Evolutionary conservation across 2,113 vertebrate genomes (phyloP).

Genomic region (Fulica atra): DNA sequence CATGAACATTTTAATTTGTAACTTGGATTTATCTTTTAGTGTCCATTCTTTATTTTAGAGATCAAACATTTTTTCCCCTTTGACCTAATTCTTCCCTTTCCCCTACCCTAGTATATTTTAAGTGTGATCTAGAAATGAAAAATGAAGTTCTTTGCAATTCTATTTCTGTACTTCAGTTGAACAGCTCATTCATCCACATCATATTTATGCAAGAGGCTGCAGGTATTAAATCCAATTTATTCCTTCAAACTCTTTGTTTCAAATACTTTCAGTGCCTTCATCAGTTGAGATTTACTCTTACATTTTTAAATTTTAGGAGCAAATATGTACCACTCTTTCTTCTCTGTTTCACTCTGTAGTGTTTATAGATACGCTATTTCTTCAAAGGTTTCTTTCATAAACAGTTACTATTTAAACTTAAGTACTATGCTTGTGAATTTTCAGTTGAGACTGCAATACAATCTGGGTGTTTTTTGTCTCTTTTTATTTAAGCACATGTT

Average conservation of each 20-base stretch:
- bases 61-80: not conserved
- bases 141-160: not conserved
- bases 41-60: not conserved
- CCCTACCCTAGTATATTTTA: not conserved
- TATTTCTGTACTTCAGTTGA: not conserved
- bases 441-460: not conserved
- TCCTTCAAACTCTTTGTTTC: not conserved
- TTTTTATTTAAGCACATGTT: not conserved
- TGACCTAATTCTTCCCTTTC: not conserved
- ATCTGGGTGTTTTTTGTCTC: not conserved
- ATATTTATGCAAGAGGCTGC: not conserved
- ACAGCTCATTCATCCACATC: not conserved
- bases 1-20: not conserved
- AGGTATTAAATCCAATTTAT: not conserved
- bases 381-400: not conserved
- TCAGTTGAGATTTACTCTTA: not conserved
- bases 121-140: not conserved
- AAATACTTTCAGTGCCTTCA: not conserved
- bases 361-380: not conserved
- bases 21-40: not conserved
- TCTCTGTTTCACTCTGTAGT: not conserved
- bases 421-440: not conserved
- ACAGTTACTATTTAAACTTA: not conserved
- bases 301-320: not conserved
- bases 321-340: not conserved